These are phyloP conservation scores for Tetragonisca angustula DNA, from an alignment of 2,888 invertebrate genomes.

Conservation along the genomic window DNA sequence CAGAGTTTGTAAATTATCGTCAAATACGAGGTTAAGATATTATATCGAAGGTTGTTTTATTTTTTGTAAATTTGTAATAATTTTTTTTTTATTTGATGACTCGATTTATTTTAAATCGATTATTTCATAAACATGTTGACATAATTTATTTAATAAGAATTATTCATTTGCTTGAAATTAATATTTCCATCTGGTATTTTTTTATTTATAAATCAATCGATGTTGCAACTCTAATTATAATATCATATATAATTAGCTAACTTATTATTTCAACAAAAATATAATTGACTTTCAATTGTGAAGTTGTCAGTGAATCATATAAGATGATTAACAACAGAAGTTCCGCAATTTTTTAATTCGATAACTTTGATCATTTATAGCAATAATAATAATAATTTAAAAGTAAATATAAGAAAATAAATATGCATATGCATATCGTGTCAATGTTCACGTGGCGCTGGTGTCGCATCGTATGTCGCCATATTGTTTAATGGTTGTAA, in stretches of 20 bases:
- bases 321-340: background rate
- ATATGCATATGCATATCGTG: too few relatives aligned
- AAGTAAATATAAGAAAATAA: too few relatives aligned
- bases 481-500: background rate
- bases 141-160: background rate
- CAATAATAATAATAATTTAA: too few relatives aligned
- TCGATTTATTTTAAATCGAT: background rate
- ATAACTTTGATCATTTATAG: too few relatives aligned
- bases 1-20: background rate
- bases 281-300: background rate
- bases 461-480: too few relatives aligned
- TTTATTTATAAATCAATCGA: background rate
- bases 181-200: slow-evolving; percentile 1
- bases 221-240: background rate
- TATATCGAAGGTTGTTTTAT: background rate
- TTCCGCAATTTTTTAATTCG: background rate
- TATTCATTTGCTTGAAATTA: background rate
- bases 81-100: background rate
- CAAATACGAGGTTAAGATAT: background rate
- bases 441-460: too few relatives aligned
- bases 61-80: background rate
- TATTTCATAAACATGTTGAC: background rate
- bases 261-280: background rate
- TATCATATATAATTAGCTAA: background rate
- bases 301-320: background rate